Conservation (phyloP, 2,113 vertebrate genomes). For the Elgaria multicarinata region DNA sequence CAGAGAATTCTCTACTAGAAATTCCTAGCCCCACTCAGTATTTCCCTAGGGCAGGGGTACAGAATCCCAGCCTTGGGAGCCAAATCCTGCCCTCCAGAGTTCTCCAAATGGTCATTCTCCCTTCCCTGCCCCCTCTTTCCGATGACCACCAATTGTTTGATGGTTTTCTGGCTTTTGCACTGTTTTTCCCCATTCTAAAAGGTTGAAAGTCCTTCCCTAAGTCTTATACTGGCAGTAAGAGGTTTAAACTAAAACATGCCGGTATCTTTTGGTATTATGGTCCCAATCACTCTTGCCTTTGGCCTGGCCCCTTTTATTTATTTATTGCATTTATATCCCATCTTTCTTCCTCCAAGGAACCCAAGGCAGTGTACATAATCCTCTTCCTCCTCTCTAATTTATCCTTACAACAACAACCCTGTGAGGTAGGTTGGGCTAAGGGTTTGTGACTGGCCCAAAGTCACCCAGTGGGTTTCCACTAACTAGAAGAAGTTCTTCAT, state of each 20-base stretch:
- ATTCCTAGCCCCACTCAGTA: neutral
- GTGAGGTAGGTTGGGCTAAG: too few relatives aligned
- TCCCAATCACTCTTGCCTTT: too few relatives aligned
- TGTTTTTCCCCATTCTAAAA: neutral
- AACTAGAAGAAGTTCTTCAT: too few relatives aligned
- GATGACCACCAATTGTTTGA: neutral
- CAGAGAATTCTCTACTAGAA: neutral
- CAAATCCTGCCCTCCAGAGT: neutral
- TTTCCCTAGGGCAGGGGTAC: neutral
- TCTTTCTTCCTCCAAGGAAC: too few relatives aligned
- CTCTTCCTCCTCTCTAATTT: too few relatives aligned
- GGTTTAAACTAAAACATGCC: neutral
- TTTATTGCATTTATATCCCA: too few relatives aligned
- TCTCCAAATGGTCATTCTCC: neutral
- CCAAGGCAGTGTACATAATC: too few relatives aligned
- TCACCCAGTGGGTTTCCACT: too few relatives aligned
- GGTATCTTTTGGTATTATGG: neutral
- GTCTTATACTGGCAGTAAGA: neutral
- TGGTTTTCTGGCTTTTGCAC: neutral
- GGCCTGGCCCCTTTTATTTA: too few relatives aligned
- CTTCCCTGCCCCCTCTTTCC: neutral
- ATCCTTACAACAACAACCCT: too few relatives aligned
- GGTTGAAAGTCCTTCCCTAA: neutral
- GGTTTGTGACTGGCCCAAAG: too few relatives aligned
- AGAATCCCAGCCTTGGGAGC: neutral